phyloP scores from a whole-genome alignment of 2,113 vertebrate genomes.

The Nanorana parkeri region DNA sequence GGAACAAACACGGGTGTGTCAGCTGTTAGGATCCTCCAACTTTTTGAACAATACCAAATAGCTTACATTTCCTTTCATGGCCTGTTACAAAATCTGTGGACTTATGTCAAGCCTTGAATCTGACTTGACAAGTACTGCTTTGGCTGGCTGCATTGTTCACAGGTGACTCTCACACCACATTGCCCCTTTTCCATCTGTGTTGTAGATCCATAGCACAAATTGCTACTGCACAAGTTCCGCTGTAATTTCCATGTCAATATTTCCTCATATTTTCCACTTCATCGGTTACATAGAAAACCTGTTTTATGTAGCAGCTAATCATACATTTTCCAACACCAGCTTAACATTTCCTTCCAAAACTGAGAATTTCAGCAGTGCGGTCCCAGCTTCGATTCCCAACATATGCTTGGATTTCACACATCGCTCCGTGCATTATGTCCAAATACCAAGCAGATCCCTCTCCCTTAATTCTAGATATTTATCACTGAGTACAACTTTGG shows the following conservation, averaged over 20 bases:
- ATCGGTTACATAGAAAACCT: slow-evolving; percentile 22
- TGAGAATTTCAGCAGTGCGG: slow-evolving; percentile 23
- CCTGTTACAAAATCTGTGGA: too few relatives aligned
- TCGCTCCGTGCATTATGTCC: slow-evolving; percentile 1
- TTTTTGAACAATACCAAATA: too few relatives aligned
- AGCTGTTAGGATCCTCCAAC: too few relatives aligned
- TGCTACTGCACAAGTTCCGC: slow-evolving; percentile 24
- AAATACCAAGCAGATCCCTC: slow-evolving; percentile 1
- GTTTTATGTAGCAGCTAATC: slow-evolving; percentile 51
- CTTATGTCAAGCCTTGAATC: too few relatives aligned
- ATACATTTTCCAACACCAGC: slow-evolving; percentile 38
- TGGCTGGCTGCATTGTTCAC: too few relatives aligned
- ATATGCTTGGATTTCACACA: slow-evolving; percentile 51
- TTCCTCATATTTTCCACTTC: slow-evolving; percentile 48
- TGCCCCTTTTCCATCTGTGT: neutral
- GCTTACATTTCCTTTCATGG: too few relatives aligned
- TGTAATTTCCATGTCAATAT: slow-evolving; percentile 28
- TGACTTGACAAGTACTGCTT: too few relatives aligned
- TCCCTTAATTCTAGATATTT: slow-evolving; percentile 25
- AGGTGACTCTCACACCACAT: too few relatives aligned
- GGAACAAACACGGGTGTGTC: too few relatives aligned
- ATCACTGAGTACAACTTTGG: neutral
- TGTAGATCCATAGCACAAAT: neutral
- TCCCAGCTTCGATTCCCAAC: slow-evolving; percentile 44
- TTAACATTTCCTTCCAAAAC: slow-evolving; percentile 47